Evolutionary conservation across 2,888 invertebrate species (phyloP).

Genomic region (Rotaria magnacalcarata): DNA sequence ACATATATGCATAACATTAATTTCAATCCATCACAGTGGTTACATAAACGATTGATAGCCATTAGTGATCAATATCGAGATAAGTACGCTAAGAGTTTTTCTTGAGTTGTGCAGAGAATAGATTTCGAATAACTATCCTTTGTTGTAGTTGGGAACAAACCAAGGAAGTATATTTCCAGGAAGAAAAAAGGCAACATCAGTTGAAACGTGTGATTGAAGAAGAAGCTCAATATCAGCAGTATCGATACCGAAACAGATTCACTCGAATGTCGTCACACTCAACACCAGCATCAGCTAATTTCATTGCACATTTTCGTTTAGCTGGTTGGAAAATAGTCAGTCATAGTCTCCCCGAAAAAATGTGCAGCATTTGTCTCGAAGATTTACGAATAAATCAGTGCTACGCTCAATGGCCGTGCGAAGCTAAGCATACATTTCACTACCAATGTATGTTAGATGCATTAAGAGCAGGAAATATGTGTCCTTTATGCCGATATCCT

Average conservation of each 20-base stretch:
- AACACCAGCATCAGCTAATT: background rate
- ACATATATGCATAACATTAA: background rate
- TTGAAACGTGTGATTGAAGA: background rate
- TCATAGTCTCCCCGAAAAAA: background rate
- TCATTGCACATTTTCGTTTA: background rate
- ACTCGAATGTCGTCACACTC: background rate
- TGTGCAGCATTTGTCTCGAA: background rate
- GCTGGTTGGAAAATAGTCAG: background rate
- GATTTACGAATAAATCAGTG: background rate
- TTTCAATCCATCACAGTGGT: background rate
- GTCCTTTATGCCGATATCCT: background rate
- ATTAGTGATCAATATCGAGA: background rate
- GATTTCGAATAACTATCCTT: background rate
- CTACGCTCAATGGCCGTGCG: background rate
- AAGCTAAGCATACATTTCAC: background rate
- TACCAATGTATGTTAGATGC: background rate
- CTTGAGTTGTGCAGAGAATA: background rate
- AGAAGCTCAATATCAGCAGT: background rate
- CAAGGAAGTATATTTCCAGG: background rate
- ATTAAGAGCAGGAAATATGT: background rate
- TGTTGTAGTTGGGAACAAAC: background rate
- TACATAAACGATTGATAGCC: background rate
- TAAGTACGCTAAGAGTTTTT: background rate
- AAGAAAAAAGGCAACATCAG: background rate
- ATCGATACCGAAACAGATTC: background rate